Evolutionary conservation across 1,140 invertebrate genomes (phyloP).

Genomic region (Pentalonia nigronervosa): DNA sequence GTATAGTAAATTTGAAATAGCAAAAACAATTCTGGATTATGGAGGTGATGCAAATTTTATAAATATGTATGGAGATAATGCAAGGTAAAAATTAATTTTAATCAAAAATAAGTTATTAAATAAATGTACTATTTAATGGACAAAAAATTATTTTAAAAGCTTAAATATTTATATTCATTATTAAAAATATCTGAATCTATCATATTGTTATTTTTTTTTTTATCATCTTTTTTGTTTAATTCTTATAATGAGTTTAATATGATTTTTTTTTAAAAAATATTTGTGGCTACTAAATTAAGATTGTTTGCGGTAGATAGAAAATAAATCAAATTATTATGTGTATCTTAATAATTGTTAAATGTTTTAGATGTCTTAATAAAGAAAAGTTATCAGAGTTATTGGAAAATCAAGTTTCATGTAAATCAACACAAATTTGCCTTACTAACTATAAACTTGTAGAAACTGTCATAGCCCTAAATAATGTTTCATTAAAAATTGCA

Average conservation of each 20-base stretch:
- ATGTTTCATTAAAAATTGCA: background rate
- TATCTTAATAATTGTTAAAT: background rate
- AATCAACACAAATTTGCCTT: background rate
- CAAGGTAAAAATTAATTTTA: conserved; percentile 37
- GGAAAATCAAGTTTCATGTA: background rate
- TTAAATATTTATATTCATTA: background rate
- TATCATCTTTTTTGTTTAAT: no score
- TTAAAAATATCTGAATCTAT: background rate
- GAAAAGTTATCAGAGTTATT: background rate
- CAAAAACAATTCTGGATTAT: conserved; percentile 38
- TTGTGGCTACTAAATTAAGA: background rate
- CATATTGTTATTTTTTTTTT: background rate
- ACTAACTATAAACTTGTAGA: background rate
- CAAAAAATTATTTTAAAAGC: background rate
- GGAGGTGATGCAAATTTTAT: conserved; percentile 41
- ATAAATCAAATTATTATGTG: background rate
- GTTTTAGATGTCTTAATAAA: conserved; percentile 23
- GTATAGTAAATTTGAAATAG: conserved; percentile 26
- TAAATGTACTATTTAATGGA: background rate
- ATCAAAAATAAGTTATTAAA: background rate
- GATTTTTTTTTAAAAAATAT: background rate
- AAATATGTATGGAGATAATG: conserved; percentile 44
- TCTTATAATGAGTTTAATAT: background rate
- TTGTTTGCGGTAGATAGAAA: background rate
- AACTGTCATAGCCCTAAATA: background rate